phyloP scores from a whole-genome alignment of 30 jellyfish, hydroid and myxozoan genomes.

The Aurelia sp. region DNA sequence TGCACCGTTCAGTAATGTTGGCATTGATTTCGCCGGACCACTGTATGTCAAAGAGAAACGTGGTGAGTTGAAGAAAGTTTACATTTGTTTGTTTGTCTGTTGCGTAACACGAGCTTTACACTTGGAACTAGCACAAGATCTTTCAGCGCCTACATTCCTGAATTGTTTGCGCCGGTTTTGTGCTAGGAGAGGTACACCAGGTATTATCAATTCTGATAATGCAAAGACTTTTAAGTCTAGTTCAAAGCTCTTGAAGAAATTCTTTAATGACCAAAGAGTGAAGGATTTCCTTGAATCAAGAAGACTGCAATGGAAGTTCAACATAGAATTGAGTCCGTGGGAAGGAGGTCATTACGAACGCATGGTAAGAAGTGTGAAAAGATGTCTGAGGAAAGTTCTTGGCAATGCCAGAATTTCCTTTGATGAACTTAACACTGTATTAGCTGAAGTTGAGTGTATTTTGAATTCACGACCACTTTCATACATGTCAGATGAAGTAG shows the following conservation, averaged over 20 bases:
- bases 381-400: neutral
- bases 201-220: slow-evolving; percentile 32
- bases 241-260: slow-evolving; percentile 10
- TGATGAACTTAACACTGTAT: neutral
- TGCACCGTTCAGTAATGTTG: slow-evolving; percentile 34
- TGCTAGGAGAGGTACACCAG: slow-evolving; percentile 64
- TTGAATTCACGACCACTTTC: slow-evolving; percentile 41
- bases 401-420: slow-evolving; percentile 14
- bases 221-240: slow-evolving; percentile 37
- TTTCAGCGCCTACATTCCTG: slow-evolving; percentile 18
- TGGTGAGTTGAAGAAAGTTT: slow-evolving; percentile 25
- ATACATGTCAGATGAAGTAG: slow-evolving; percentile 25
- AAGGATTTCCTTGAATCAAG: neutral
- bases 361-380: slow-evolving; percentile 29
- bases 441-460: slow-evolving; percentile 21
- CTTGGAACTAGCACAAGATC: slow-evolving; percentile 31
- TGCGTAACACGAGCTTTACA: slow-evolving; percentile 49
- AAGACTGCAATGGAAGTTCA: slow-evolving; percentile 15
- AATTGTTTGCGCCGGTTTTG: slow-evolving; percentile 52
- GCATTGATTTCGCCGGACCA: slow-evolving; percentile 58
- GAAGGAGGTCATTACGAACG: slow-evolving; percentile 23
- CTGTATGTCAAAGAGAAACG: slow-evolving; percentile 30
- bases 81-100: slow-evolving; percentile 35
- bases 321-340: slow-evolving; percentile 28
- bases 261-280: neutral